Percentiles rank a stretch among this genome's conserved stretches.
Evolutionary conservation across 2,888 invertebrate species (phyloP).

Genomic region (Lasioglossum figueresi): DNA sequence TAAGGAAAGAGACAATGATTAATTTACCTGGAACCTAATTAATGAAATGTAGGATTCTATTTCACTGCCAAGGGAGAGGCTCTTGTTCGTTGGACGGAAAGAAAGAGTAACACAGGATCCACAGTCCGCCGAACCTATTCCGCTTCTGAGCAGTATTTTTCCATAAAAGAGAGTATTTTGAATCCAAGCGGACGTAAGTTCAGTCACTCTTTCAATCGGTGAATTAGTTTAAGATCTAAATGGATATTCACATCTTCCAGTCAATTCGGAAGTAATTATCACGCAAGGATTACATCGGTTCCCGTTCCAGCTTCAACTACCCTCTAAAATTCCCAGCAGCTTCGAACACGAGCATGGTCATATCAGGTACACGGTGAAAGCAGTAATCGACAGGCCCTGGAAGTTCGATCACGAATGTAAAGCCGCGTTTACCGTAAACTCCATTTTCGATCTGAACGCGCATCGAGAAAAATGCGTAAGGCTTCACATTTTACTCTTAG

Average conservation of each 20-base stretch:
- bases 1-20: background rate
- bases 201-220: background rate
- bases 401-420: conserved; percentile 92
- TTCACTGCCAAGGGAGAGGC: conserved; percentile 44
- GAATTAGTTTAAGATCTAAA: background rate
- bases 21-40: background rate
- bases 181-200: conserved; percentile 25
- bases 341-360: conserved; percentile 88
- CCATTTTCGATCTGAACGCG: conserved; percentile 48
- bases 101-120: no score
- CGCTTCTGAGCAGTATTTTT: conserved; percentile 44
- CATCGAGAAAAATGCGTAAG: conserved; percentile 51
- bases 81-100: conserved; percentile 45
- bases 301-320: conserved; percentile 91
- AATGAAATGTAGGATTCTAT: conserved; percentile 38
- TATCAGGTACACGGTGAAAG: conserved; percentile 91
- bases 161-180: conserved; percentile 25
- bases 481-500: background rate
- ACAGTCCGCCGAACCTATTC: no score
- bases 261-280: conserved; percentile 73
- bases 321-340: conserved; percentile 90
- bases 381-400: conserved; percentile 91
- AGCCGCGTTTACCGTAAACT: conserved; percentile 82
- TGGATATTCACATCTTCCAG: conserved; percentile 31
- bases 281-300: conserved; percentile 89